Evolutionary conservation across 2,797 vertebrate species (phyloP).

Genomic region (Acipenser oxyrinchus): DNA sequence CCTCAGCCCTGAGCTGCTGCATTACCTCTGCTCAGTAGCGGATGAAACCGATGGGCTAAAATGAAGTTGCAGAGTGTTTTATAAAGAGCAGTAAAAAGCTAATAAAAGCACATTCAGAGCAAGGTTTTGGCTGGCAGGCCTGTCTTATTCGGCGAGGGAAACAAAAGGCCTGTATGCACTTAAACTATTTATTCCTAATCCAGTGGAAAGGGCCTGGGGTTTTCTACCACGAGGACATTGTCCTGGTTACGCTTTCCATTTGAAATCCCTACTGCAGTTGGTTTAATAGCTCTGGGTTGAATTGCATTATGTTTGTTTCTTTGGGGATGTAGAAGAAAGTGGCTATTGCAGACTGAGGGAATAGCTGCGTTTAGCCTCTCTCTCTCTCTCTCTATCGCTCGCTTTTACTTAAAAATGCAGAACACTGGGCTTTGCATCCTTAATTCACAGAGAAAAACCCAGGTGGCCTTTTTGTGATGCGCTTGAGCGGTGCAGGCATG

Average conservation of each 20-base stretch:
- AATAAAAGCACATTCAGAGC: background rate
- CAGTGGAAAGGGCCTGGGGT: conserved; percentile 11
- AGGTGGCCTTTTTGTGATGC: no score
- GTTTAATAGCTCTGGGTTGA: background rate
- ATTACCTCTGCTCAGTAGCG: no score
- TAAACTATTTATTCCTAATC: conserved; percentile 15
- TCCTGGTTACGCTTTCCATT: conserved; percentile 11
- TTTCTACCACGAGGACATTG: conserved; percentile 11
- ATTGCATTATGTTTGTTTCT: no score
- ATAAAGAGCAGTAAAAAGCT: background rate
- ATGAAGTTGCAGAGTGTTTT: conserved; percentile 2
- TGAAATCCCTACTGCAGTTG: conserved; percentile 1
- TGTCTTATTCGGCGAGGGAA: conserved; percentile 3
- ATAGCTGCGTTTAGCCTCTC: no score
- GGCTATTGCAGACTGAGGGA: no score
- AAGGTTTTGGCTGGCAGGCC: background rate
- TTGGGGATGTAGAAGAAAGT: no score
- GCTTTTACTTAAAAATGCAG: no score
- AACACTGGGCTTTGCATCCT: no score
- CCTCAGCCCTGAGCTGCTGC: no score
- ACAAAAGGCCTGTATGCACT: conserved; percentile 17
- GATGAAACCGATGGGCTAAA: background rate
- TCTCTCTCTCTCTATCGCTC: no score
- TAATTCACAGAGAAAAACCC: no score
- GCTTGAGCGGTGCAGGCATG: no score